Conservation (phyloP, 2,113 vertebrate species). For the Zootoca vivipara region DNA sequence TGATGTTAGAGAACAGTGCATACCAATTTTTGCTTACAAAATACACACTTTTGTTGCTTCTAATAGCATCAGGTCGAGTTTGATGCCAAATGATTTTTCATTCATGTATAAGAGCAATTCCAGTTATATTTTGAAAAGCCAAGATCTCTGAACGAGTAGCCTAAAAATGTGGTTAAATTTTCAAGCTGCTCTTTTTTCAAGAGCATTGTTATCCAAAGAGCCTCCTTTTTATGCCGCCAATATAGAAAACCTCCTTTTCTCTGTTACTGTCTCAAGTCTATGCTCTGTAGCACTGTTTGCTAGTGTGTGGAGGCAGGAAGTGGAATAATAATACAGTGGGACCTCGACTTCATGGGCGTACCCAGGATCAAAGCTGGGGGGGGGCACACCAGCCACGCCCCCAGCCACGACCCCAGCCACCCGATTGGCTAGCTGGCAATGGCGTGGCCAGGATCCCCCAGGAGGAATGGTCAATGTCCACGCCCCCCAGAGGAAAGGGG, state of each 20-base stretch:
- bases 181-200: not conserved
- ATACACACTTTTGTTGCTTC: not conserved
- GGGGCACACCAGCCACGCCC: too few species aligned
- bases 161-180: not conserved
- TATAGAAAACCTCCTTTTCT: not conserved
- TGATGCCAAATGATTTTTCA: fast-evolving
- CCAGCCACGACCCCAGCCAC: too few species aligned
- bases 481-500: too few species aligned
- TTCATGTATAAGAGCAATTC: not conserved
- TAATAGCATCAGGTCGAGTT: not conserved
- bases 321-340: too few species aligned
- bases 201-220: not conserved
- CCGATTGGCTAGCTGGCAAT: too few species aligned
- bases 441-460: too few species aligned
- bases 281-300: not conserved
- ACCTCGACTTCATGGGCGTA: too few species aligned
- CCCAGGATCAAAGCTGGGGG: too few species aligned
- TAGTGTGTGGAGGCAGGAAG: too few species aligned
- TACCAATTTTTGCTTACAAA: not conserved
- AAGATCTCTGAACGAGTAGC: not conserved
- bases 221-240: not conserved
- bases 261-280: not conserved
- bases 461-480: too few species aligned
- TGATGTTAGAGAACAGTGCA: not conserved
- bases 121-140: not conserved